Base-by-base conservation (phyloP, 1,140 invertebrate genomes). In the Brachionus asplanchnoidis region DNA sequence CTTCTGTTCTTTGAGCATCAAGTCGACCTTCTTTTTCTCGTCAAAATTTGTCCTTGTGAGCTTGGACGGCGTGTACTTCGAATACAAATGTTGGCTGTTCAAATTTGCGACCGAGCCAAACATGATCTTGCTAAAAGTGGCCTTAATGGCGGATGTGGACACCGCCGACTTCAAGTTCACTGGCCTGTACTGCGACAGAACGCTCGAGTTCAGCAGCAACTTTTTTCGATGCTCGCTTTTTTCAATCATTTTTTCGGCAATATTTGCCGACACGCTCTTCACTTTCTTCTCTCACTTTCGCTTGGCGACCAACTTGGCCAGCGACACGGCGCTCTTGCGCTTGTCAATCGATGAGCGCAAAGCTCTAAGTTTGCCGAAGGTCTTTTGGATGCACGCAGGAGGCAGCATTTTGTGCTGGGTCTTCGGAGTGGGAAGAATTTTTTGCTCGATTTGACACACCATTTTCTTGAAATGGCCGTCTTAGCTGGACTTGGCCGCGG, bases 21-120 rank as follows among this genome's bases (percentile, higher is more conserved):
- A 68, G 14, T 82, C 79, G 6, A 42, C 65, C 32, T 68, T 82
- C 32, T 65, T 60, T 65, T 82, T 82, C 6, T 82, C 79, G 23
- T 82, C 79, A 11, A 23, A 0, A 11, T 82, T 53, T 9, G 28
- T 65, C 14, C 53, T 26, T 2, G 75, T 78, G 0, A 82, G 26
- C 53, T 82, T 82, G 12, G 53, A 60, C 17, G 79, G 79, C 26
- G 79, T 82, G 2, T 14, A 50, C 26, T 77, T 77, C 12, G 73
- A 77, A 44, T 77, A 50, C 46, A 77, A 36, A 73, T 73, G 32
- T 42, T 73, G 73, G 50, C n/a, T 77, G n/a, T 44, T 28, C 42
- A 77, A 77, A 73, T 73, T 73, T 42, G 40, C 44, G 14, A n/a
- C 11, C 9, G 73, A 77, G 17, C 40, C 40, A 26, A 77, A 77